Evolutionary conservation across 2,888 invertebrate genomes (phyloP).

Genomic region (Xylophagus ater): DNA sequence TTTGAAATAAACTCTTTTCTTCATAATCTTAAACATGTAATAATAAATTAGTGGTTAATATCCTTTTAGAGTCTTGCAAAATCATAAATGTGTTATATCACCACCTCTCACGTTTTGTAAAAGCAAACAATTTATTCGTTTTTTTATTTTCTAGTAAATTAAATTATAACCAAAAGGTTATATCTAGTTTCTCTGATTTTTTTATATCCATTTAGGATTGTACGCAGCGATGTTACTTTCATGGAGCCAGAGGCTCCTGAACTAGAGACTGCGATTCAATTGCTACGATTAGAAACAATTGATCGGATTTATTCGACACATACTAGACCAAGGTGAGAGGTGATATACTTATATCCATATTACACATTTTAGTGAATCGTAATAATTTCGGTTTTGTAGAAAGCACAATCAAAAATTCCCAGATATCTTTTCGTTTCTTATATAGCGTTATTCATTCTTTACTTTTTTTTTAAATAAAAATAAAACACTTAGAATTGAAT

Average conservation of each 20-base stretch:
- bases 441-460: not conserved
- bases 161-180: not conserved
- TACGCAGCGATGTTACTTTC: constrained; percentile 7
- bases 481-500: not conserved
- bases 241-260: constrained; percentile 14
- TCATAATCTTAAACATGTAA: too few relatives aligned
- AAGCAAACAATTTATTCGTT: too few relatives aligned
- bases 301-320: constrained; percentile 49
- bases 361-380: too few relatives aligned
- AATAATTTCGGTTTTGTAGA: too few relatives aligned
- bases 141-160: too few relatives aligned
- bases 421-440: not conserved
- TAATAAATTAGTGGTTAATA: too few relatives aligned
- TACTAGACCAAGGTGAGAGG: constrained; percentile 44
- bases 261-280: constrained; percentile 43
- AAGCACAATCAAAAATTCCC: too few relatives aligned
- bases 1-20: too few relatives aligned
- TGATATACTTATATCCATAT: too few relatives aligned
- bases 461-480: not conserved
- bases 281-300: constrained; percentile 46
- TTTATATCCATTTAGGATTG: constrained; percentile 10
- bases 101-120: too few relatives aligned
- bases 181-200: constrained; percentile 7
- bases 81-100: too few relatives aligned
- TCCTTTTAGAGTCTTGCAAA: too few relatives aligned